Percentiles rank a stretch among this genome's conserved stretches.
Conservation (phyloP, 2,113 vertebrate genomes). For the Regulus satrapa region DNA sequence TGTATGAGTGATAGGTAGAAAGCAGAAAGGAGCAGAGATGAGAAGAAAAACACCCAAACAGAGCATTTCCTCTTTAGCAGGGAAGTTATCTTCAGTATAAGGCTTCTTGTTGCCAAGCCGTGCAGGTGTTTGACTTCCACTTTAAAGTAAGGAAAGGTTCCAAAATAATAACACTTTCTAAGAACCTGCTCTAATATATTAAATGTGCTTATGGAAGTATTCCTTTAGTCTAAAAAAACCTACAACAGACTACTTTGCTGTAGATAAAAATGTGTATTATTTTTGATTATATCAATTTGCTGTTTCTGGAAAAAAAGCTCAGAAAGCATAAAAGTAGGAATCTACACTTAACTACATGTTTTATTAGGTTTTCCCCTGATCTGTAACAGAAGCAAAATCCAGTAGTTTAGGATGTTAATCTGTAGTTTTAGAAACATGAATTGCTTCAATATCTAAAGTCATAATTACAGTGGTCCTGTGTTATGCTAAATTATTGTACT, state of each 20-base stretch:
- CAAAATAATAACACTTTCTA: background rate
- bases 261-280: background rate
- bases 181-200: background rate
- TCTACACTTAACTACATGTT: background rate
- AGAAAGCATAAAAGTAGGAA: background rate
- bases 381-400: background rate
- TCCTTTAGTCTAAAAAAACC: background rate
- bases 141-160: background rate
- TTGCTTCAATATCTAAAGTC: background rate
- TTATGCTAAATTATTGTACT: background rate
- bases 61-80: background rate
- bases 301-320: background rate
- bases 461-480: accelerated
- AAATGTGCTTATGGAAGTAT: background rate
- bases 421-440: background rate
- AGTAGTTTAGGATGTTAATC: background rate
- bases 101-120: background rate
- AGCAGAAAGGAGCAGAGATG: background rate
- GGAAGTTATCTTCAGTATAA: background rate
- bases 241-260: background rate
- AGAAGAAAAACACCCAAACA: background rate
- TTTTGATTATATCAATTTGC: background rate
- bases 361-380: background rate
- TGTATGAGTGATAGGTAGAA: background rate
- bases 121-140: background rate